Percentiles rank a stretch among this genome's conserved stretches.
These are phyloP conservation scores for Brachypodius melanocephalos DNA, from an alignment of 2,113 vertebrate genomes.

Conservation along the genomic window DNA sequence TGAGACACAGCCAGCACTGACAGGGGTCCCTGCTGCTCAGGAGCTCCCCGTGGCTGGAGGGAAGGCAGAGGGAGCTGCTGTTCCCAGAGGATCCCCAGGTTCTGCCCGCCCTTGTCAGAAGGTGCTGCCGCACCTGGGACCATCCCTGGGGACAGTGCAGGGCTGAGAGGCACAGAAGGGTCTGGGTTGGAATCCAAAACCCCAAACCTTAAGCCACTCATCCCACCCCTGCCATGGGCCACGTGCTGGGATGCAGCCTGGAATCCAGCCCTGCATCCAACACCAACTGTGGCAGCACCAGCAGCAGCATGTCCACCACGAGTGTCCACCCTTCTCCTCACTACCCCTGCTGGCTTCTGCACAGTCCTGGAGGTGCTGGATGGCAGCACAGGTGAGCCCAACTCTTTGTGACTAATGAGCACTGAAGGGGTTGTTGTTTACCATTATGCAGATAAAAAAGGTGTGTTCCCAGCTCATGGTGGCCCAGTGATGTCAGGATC, in stretches of 20 bases:
- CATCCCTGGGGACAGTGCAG: neutral
- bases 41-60: neutral
- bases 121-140: neutral
- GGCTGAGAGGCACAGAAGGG: neutral
- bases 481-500: neutral
- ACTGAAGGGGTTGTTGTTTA: neutral
- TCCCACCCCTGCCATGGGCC: neutral
- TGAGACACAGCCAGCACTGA: neutral
- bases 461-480: rapidly evolving
- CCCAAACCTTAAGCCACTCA: neutral
- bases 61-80: rapidly evolving
- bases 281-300: neutral
- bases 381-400: neutral
- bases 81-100: neutral
- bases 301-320: neutral
- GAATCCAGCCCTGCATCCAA: neutral
- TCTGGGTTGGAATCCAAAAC: neutral
- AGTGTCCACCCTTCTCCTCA: neutral
- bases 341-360: neutral
- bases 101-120: neutral
- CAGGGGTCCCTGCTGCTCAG: neutral
- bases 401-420: neutral
- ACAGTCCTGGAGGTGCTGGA: neutral
- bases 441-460: neutral
- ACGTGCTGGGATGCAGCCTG: neutral